Evolutionary conservation across 2,797 vertebrate species (phyloP), one percentile per base, ranked within the genome.

Genomic region (Danio jaintianensis): DNA sequence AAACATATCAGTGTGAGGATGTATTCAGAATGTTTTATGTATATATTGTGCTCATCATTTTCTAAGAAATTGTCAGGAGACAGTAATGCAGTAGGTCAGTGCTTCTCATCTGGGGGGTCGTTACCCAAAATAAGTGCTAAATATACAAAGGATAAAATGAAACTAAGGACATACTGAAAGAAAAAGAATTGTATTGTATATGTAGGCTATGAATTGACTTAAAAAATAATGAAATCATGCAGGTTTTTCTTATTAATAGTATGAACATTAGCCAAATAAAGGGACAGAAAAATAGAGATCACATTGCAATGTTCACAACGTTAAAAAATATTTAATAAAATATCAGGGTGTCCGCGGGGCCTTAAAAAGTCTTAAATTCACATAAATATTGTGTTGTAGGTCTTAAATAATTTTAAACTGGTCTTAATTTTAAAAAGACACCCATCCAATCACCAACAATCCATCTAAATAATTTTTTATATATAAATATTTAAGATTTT

Each of bases 1-100:
- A 73, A 79, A 72, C 40, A 47, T 36, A 48, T 55, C 11, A 66
- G 40, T 18, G 69, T 47, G 16, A 73, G 50, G 11, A 42, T 58
- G 20, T 45, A 48, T 48, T 79, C 10, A 45, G 18, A 56, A 59
- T 59, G 42, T 59, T 59, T 68, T 42, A 38, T 68, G 6, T 5
- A 22, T 71, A 18, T 62, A 6, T 5, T 42, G 18, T 63, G 61
- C 48, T 55, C 69, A 52, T 72, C 0, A 55, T 72, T 53, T 62
- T 42, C 7, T 16, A 18, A 42, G 12, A 29, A 29, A 15, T 40
- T 56, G 9, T 45, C 40, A 64, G 9, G 11, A 55, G 11, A 4
- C 12, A 63, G 50, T 29, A 29, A n/a, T 61, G 15, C 8, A 61
- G 29, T 18, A 43, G 11, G 50, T 71, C n/a, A 71, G 22, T 61